Conservation (phyloP, 1,140 invertebrate species). For the Penaeus japonicus region DNA sequence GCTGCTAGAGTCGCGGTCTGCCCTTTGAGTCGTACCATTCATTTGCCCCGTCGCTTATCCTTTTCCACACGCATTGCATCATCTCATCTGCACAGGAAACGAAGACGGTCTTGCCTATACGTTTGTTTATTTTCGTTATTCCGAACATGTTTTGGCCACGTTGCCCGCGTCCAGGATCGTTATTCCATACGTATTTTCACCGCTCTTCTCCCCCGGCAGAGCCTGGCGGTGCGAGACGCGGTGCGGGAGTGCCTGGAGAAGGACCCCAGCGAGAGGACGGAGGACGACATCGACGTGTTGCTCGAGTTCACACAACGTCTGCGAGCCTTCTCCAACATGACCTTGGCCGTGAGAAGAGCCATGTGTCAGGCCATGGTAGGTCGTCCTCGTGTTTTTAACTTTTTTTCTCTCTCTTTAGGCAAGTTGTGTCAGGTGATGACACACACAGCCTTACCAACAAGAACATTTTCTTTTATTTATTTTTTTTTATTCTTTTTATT, state of each 20-base stretch:
- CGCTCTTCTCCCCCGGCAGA: conserved; percentile 68
- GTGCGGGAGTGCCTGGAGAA: conserved; percentile 97
- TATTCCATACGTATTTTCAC: background rate
- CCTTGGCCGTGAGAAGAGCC: conserved; percentile 86
- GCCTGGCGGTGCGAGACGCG: conserved; percentile 87
- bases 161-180: background rate
- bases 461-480: background rate
- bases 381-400: background rate
- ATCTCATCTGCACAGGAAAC: too few species aligned
- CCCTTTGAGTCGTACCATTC: background rate
- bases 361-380: conserved; percentile 86
- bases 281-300: conserved; percentile 94
- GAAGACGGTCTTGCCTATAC: too few species aligned
- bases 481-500: background rate
- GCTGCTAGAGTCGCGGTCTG: background rate
- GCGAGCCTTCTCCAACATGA: conserved; percentile 93
- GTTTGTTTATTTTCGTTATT: too few species aligned
- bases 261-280: conserved; percentile 89
- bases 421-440: too few species aligned
- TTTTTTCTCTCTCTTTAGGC: background rate
- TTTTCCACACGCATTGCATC: too few species aligned
- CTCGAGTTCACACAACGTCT: conserved; percentile 97
- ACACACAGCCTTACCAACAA: background rate
- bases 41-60: background rate
- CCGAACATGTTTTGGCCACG: too few species aligned